Conservation (phyloP, 30 jellyfish, hydroid and myxozoan genomes). For the Chrysaora quinquecirrha region DNA sequence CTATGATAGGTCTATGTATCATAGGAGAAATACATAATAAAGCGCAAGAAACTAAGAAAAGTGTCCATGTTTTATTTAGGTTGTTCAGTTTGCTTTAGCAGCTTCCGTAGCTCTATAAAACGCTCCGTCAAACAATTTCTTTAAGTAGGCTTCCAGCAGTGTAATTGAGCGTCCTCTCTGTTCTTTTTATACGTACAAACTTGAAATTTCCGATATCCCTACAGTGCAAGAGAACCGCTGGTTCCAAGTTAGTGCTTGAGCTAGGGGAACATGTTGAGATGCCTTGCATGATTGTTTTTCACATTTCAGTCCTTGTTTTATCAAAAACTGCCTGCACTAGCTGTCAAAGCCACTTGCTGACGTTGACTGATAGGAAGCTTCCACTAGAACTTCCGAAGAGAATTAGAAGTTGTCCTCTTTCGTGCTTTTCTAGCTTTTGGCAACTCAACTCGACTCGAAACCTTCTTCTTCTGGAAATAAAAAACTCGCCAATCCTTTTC, state of each 20-base stretch:
- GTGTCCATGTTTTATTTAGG: no score
- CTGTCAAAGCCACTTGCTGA: slow-evolving; percentile 16
- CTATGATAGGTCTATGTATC: no score
- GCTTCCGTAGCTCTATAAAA: no score
- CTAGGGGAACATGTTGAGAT: not conserved
- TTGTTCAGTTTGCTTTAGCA: no score
- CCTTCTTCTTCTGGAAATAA: slow-evolving; percentile 26
- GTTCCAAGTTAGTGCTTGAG: not conserved
- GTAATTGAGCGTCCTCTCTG: not conserved
- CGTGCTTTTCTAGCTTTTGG: slow-evolving; percentile 23
- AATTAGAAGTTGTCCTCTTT: slow-evolving; percentile 22
- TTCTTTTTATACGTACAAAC: not conserved
- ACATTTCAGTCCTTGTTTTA: not conserved
- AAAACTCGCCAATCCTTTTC: slow-evolving; percentile 16
- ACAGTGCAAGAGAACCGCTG: not conserved
- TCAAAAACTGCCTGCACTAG: not conserved
- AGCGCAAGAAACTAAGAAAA: no score
- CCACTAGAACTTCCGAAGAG: slow-evolving; percentile 18
- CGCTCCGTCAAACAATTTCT: no score
- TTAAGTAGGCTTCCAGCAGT: not conserved
- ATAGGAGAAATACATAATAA: no score
- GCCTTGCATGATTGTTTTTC: not conserved
- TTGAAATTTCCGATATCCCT: not conserved
- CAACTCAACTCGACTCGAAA: slow-evolving; percentile 2
- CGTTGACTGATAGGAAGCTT: not conserved